Conservation (phyloP, 2,113 vertebrate genomes). For the Fukomys damarensis region DNA sequence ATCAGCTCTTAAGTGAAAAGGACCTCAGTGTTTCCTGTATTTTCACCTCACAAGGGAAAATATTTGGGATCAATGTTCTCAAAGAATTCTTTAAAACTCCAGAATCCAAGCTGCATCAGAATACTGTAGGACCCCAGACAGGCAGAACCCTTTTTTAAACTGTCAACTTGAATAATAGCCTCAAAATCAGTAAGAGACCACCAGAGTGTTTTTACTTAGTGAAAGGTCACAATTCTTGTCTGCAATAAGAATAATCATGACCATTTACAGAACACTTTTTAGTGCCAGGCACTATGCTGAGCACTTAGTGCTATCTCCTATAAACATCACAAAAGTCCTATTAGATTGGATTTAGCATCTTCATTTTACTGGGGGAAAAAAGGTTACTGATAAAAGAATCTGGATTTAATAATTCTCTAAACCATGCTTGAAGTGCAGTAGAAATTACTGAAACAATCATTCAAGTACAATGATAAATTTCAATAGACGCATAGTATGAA, state of each 20-base stretch:
- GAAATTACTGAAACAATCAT: background rate
- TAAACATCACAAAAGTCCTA: background rate
- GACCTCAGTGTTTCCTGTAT: background rate
- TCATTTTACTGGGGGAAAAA: background rate
- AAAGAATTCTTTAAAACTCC: background rate
- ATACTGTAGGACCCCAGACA: background rate
- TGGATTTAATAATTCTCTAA: slow-evolving; percentile 2
- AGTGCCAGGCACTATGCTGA: background rate
- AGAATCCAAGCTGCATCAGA: background rate
- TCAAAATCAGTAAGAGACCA: slow-evolving; percentile 2
- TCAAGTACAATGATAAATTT: background rate
- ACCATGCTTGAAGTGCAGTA: background rate
- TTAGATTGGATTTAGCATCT: background rate
- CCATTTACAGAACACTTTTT: background rate
- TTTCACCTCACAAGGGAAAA: background rate
- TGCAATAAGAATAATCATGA: background rate
- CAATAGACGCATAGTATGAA: background rate
- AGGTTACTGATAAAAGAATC: slow-evolving; percentile 19
- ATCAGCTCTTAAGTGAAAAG: background rate
- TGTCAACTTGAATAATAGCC: background rate
- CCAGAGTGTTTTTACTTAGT: background rate
- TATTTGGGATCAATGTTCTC: background rate
- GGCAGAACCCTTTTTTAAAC: background rate
- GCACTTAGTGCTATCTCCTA: background rate
- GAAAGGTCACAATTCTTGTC: background rate